Conservation (phyloP, 2,797 vertebrate genomes). For the Enteromius afrohamiltoni region DNA sequence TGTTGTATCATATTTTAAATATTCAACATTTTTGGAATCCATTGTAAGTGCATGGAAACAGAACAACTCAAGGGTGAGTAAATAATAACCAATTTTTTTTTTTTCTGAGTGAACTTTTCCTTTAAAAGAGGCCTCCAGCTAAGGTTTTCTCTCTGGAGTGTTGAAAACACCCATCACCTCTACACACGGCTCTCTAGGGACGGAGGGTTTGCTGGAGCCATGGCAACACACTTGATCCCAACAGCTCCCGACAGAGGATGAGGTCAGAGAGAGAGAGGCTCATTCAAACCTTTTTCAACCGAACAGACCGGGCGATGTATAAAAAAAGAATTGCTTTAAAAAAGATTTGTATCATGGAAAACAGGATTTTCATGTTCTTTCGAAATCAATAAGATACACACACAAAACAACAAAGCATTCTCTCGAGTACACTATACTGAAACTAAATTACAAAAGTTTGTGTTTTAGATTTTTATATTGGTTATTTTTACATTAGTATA, state of each 20-base stretch:
- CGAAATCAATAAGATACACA: not conserved
- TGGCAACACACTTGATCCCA: constrained; percentile 71
- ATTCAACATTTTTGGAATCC: too few relatives aligned
- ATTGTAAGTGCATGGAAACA: not conserved
- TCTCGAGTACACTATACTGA: not conserved
- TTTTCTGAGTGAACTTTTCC: not conserved
- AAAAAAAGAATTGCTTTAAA: not conserved
- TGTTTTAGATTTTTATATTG: too few relatives aligned
- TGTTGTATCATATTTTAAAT: not conserved
- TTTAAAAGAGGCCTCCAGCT: constrained; percentile 23
- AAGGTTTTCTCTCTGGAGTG: constrained; percentile 33
- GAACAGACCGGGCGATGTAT: not conserved
- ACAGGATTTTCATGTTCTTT: not conserved
- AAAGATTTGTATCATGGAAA: not conserved
- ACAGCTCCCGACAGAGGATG: constrained; percentile 58
- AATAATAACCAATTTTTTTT: not conserved
- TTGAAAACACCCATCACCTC: constrained; percentile 61
- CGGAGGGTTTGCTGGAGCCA: constrained; percentile 60
- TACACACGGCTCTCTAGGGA: constrained; percentile 64
- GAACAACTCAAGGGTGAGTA: not conserved
- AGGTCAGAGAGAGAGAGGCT: constrained; percentile 50
- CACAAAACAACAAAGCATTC: not conserved
- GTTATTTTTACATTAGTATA: too few relatives aligned
- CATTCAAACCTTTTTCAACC: constrained; percentile 10
- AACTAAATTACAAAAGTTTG: not conserved